A percentile compares a stretch with the other conserved stretches of the same genome.
Evolutionary conservation across 2,888 invertebrate genomes (phyloP).

Genomic region (Hybos culiciformis): DNA sequence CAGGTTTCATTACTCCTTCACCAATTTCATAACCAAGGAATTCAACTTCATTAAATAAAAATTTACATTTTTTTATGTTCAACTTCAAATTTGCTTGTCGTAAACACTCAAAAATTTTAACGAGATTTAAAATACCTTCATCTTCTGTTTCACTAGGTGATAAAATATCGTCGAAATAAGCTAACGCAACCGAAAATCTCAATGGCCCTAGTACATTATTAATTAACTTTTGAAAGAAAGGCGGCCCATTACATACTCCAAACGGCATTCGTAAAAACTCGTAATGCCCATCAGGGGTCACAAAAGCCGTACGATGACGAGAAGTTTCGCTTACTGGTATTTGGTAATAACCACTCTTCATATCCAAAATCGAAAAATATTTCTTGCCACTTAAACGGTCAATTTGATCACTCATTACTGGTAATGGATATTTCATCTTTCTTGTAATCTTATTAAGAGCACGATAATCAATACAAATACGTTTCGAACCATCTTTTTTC

Average conservation of each 20-base stretch:
- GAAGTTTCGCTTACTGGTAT: constrained; percentile 17
- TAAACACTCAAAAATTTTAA: background rate
- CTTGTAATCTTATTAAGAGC: constrained; percentile 18
- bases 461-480: constrained; percentile 21
- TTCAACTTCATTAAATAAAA: background rate
- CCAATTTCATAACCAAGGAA: background rate
- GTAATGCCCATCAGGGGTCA: constrained; percentile 17
- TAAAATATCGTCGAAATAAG: constrained; percentile 19
- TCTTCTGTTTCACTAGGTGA: constrained; percentile 11
- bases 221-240: constrained; percentile 20
- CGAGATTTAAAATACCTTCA: background rate
- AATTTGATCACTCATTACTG: constrained; percentile 16
- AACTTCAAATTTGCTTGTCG: background rate
- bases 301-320: constrained; percentile 17
- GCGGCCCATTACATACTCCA: constrained; percentile 22
- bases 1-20: background rate
- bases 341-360: constrained; percentile 16
- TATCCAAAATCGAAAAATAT: constrained; percentile 16
- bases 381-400: constrained; percentile 12
- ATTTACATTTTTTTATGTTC: background rate
- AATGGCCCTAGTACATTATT: constrained; percentile 5
- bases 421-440: background rate
- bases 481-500: constrained; percentile 19
- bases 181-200: constrained; percentile 11
- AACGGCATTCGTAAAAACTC: constrained; percentile 20